Percentiles rank a stretch among this genome's conserved stretches.
These are phyloP conservation scores for Saccostrea cuccullata DNA, from an alignment of 1,140 invertebrate genomes.

Conservation along the genomic window DNA sequence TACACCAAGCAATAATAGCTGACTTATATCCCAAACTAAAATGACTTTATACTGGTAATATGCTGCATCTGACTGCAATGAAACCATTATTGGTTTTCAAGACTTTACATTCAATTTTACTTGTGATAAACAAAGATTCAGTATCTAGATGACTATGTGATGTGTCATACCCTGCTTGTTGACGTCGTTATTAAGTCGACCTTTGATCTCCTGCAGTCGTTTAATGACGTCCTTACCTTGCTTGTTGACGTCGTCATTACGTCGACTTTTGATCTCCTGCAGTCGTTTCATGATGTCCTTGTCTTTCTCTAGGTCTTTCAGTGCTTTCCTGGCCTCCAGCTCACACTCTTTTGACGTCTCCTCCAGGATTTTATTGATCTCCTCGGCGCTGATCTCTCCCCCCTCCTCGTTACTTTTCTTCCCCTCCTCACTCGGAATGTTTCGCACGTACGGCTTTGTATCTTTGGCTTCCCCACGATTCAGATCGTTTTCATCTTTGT, in stretches of 20 bases:
- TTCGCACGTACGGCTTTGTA: constrained; percentile 58
- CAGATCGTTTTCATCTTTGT: constrained; percentile 59
- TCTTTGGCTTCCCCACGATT: constrained; percentile 56
- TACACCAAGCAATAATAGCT: no score
- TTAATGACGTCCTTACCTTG: constrained; percentile 74
- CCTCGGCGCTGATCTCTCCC: constrained; percentile 64
- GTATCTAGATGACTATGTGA: neutral
- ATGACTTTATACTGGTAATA: no score
- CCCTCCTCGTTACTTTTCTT: constrained; percentile 3
- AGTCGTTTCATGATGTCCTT: constrained; percentile 72
- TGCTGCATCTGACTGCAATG: no score
- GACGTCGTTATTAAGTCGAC: constrained; percentile 64
- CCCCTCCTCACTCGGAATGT: constrained; percentile 32
- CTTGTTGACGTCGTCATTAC: constrained; percentile 65
- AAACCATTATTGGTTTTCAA: no score
- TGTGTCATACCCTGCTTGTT: constrained; percentile 52
- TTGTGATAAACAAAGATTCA: no score
- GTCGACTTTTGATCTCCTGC: constrained; percentile 64
- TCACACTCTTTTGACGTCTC: constrained; percentile 71
- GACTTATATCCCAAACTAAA: no score
- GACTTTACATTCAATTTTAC: no score
- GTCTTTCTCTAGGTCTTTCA: constrained; percentile 72
- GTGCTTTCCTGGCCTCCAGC: constrained; percentile 69
- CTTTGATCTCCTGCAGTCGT: constrained; percentile 66
- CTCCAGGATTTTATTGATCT: constrained; percentile 69